phyloP scores from a whole-genome alignment of 2,113 vertebrate species.

The Cyprinus carpio region DNA sequence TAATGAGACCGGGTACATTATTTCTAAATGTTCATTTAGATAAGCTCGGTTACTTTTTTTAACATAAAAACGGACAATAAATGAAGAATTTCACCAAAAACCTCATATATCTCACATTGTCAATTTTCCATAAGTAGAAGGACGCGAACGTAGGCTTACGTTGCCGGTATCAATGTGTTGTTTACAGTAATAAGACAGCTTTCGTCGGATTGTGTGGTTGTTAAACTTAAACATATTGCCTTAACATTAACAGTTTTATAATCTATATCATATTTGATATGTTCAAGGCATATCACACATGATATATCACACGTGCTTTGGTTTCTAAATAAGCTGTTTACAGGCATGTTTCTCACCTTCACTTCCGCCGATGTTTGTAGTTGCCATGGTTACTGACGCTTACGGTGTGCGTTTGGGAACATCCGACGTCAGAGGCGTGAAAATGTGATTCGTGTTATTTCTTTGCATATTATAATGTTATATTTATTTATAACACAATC shows the following conservation, averaged over 20 bases:
- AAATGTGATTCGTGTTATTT: background rate
- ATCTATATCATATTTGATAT: background rate
- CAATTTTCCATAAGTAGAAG: background rate
- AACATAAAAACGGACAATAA: background rate
- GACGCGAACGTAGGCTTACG: background rate
- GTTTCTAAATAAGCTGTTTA: background rate
- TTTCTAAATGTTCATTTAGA: background rate
- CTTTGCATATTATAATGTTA: too few species aligned
- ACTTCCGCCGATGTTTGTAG: constrained; percentile 8
- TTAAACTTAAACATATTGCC: background rate
- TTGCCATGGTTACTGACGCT: constrained; percentile 23
- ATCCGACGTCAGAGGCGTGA: background rate
- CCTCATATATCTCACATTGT: background rate
- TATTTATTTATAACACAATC: background rate
- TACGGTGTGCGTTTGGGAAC: constrained; percentile 36
- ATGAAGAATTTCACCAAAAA: background rate
- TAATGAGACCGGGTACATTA: too few species aligned
- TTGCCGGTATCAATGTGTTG: background rate
- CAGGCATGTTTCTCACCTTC: background rate
- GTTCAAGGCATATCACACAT: too few species aligned
- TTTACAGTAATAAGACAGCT: background rate
- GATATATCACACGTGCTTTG: too few species aligned
- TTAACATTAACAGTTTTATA: background rate
- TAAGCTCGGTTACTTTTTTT: background rate
- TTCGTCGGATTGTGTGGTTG: background rate